Evolutionary conservation across 2,797 vertebrate species (phyloP), one percentile per base, ranked within the genome.

Genomic region (Semotilus atromaculatus): DNA sequence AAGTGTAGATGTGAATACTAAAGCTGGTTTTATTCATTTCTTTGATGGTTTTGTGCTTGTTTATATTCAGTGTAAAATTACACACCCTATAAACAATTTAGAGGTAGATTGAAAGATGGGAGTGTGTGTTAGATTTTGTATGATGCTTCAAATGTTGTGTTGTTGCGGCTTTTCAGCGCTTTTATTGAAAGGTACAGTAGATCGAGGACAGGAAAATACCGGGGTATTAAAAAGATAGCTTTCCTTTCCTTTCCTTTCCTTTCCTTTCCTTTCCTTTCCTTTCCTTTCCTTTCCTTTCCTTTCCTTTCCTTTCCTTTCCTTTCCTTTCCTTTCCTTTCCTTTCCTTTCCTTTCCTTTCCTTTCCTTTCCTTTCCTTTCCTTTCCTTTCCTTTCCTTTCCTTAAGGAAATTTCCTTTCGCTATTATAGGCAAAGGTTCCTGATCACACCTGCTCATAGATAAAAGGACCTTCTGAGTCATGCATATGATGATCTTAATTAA

Each of bases 401-500:
- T n/a, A n/a, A n/a, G n/a, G n/a, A n/a, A n/a, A n/a, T n/a, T n/a
- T 68, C 21, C 5, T 26, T 10, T 60, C 21, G 0, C 7, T 67
- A n/a, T 80, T 51, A 66, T 53, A 45, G 36, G 31, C 23, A 53
- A 26, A 68, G 51, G 6, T 45, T 82, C 38, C 34, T 64, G n/a
- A 40, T 51, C 55, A 23, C 67, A 53, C 60, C 75, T 73, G 75
- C 73, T 31, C 58, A 38, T 80, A 19, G 43, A 51, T 13, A 3
- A 53, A 51, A 43, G 45, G 51, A 34, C 48, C n/a, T 40, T 74
- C 43, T 26, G 71, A 82, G 55, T 82, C 68, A 34, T 80, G 84
- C 23, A 6, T 72, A 77, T 67, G 80, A 85, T 68, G 66, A 78
- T 68, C 55, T 34, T 81, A 79, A 89, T 87, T 80, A 80, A 84